A percentile compares a stretch with the other conserved stretches of the same genome.
These are phyloP conservation scores for Heliocidaris erythrogramma DNA, from an alignment of 35 echinoderm and acorn worm species.

Conservation along the genomic window DNA sequence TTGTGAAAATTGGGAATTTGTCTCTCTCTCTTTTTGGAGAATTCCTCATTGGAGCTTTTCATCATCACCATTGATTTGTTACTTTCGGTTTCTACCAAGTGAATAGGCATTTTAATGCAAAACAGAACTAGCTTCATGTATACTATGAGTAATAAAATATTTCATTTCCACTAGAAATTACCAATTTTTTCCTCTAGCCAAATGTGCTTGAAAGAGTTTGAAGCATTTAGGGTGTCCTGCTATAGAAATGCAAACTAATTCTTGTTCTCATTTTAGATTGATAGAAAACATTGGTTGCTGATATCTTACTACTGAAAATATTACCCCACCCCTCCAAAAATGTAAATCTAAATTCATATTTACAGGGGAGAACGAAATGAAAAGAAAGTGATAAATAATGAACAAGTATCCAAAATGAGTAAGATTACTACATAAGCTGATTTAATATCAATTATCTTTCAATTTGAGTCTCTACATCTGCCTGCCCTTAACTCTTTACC, in stretches of 20 bases:
- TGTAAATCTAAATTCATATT: no score
- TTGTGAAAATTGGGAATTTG: constrained; percentile 30
- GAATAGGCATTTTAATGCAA: background rate
- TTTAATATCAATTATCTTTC: no score
- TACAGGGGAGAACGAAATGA: no score
- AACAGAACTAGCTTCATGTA: background rate
- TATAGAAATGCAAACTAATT: background rate
- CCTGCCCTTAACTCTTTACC: no score
- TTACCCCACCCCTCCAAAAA: no score
- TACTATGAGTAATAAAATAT: constrained; percentile 19
- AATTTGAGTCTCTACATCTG: no score
- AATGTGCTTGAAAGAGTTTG: background rate
- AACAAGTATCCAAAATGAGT: no score
- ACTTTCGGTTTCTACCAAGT: constrained; percentile 16
- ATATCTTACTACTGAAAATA: no score
- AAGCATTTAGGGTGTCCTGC: background rate
- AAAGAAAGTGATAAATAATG: no score
- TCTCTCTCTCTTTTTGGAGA: background rate
- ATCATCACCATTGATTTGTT: background rate
- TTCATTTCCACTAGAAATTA: background rate
- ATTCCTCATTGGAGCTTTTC: background rate
- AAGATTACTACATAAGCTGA: no score
- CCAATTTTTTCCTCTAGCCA: background rate
- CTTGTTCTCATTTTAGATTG: background rate
- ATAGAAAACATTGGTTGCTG: no score